A percentile compares a stretch with the other conserved stretches of the same genome.
Conservation (phyloP, 2,113 vertebrate species). For the Enhydra lutris region DNA sequence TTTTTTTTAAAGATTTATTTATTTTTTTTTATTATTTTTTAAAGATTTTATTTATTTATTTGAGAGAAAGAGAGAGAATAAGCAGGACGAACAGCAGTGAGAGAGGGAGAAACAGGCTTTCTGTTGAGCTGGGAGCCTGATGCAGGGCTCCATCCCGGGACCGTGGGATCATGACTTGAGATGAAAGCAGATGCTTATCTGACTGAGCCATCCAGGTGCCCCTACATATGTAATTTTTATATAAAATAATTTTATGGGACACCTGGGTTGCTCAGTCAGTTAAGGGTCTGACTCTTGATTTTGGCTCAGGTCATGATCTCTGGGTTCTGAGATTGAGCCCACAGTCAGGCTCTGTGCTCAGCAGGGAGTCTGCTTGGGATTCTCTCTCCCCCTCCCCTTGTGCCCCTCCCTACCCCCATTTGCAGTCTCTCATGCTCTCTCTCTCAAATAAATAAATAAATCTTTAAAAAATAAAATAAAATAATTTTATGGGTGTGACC, state of each 20-base stretch:
- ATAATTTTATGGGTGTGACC: background rate
- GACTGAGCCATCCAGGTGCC: background rate
- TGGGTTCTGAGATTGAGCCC: background rate
- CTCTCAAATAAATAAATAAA: background rate
- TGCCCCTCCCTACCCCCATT: background rate
- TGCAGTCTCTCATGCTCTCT: background rate
- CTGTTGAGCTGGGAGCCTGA: background rate
- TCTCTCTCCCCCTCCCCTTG: background rate
- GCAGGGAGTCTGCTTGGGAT: background rate
- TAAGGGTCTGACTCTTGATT: background rate
- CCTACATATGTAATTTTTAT: background rate
- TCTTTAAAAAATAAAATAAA: background rate
- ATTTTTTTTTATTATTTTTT: background rate
- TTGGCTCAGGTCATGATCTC: background rate
- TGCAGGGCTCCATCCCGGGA: no score
- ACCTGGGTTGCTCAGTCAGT: background rate
- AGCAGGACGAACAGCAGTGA: background rate
- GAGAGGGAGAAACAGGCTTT: background rate
- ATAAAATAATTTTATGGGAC: background rate
- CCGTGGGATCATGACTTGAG: background rate
- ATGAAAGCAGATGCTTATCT: background rate
- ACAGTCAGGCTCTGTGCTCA: background rate
- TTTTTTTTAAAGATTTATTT: background rate
- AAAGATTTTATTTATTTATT: background rate
- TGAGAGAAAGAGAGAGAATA: background rate